phyloP scores from a whole-genome alignment of 23 tunicate species.

The Clavelina lepadiformis region DNA sequence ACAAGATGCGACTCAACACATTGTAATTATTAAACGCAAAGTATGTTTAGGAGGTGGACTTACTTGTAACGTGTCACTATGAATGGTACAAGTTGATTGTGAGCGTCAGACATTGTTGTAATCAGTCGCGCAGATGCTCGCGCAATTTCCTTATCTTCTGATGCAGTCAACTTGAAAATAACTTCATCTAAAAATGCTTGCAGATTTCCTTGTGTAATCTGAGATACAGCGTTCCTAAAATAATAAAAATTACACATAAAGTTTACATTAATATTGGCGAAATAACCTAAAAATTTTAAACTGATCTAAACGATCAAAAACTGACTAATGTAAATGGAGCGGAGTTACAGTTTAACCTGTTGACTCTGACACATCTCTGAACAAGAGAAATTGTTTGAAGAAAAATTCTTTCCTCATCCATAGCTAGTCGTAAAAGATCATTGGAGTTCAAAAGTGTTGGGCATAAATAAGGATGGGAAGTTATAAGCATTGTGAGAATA shows the following conservation, averaged over 20 bases:
- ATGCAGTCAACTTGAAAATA: slow-evolving; percentile 57
- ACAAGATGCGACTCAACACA: too few species aligned
- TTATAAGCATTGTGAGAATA: slow-evolving; percentile 13
- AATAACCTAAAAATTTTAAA: too few species aligned
- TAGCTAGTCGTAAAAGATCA: slow-evolving; percentile 51
- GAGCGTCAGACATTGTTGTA: slow-evolving; percentile 38
- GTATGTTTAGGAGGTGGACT: too few species aligned
- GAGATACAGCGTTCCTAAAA: slow-evolving; percentile 7
- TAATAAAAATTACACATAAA: too few species aligned
- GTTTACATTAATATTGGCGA: too few species aligned
- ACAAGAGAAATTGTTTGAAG: slow-evolving; percentile 11
- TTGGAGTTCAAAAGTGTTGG: slow-evolving; percentile 27
- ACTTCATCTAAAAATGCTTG: slow-evolving; percentile 65
- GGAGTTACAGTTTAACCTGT: slow-evolving; percentile 23
- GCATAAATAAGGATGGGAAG: slow-evolving; percentile 49
- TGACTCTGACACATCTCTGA: slow-evolving; percentile 33
- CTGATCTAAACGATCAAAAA: too few species aligned
- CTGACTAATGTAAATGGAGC: too few species aligned
- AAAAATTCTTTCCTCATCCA: slow-evolving; percentile 36
- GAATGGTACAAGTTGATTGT: slow-evolving; percentile 17
- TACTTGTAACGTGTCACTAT: slow-evolving; percentile 56
- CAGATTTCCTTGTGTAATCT: slow-evolving; percentile 16
- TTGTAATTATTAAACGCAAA: too few species aligned
- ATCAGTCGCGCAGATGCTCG: slow-evolving; percentile 27
- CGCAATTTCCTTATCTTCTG: slow-evolving; percentile 40